Percentiles rank a stretch among this genome's conserved stretches.
Conservation (phyloP, 2,113 vertebrate genomes). For the Oreochromis tanganicae region DNA sequence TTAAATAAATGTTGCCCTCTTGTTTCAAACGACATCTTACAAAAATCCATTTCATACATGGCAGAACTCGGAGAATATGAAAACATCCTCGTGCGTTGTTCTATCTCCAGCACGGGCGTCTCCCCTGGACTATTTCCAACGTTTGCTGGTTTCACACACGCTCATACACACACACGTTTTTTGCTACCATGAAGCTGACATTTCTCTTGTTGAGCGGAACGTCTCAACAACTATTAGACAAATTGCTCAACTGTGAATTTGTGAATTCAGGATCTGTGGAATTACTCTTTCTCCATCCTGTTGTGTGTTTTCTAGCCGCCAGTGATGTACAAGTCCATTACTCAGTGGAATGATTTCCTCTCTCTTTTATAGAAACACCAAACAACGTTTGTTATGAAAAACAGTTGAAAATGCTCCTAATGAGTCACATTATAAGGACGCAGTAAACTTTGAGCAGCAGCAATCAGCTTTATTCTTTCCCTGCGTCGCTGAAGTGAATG, state of each 20-base stretch:
- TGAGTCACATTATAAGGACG: not conserved
- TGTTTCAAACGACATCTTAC: not conserved
- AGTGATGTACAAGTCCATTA: not conserved
- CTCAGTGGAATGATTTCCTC: not conserved
- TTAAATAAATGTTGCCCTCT: not conserved
- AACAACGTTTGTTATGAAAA: not conserved
- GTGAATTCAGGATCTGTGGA: not conserved
- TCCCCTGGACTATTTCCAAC: not conserved
- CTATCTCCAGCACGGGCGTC: too few species aligned
- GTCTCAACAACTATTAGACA: not conserved
- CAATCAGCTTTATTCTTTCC: slow-evolving; percentile 35
- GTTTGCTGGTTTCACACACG: not conserved
- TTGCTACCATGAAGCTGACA: not conserved
- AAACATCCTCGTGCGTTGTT: not conserved
- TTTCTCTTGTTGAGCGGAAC: not conserved
- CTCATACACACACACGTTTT: not conserved
- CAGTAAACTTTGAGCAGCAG: slow-evolving; percentile 3
- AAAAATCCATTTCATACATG: not conserved
- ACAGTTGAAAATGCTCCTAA: slow-evolving; percentile 20
- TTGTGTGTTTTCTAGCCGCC: not conserved
- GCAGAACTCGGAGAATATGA: not conserved
- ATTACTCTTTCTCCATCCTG: not conserved
- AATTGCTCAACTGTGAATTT: not conserved
- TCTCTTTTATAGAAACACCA: not conserved
- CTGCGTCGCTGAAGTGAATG: not conserved